These are phyloP conservation scores for Lophochroa leadbeateri DNA, from an alignment of 2,113 vertebrate species.

Conservation along the genomic window DNA sequence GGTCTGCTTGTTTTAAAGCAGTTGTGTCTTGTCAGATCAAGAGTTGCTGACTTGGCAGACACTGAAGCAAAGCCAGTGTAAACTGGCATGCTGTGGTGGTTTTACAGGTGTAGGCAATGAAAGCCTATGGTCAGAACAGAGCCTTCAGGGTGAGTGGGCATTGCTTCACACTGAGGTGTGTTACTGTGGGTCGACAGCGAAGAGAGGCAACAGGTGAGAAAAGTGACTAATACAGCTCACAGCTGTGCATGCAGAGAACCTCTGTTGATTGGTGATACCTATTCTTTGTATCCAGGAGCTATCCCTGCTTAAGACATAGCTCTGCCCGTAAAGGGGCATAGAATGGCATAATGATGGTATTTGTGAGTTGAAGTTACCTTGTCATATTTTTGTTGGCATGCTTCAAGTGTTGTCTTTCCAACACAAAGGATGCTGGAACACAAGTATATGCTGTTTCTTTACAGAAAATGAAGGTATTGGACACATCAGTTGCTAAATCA, in stretches of 20 bases:
- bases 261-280: background rate
- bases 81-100: background rate
- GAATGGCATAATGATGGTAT: constrained; percentile 7
- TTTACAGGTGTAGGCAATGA: background rate
- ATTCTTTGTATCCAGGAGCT: background rate
- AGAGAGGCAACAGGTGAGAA: background rate
- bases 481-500: constrained; percentile 47
- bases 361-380: constrained; percentile 20
- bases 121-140: background rate
- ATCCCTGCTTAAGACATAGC: background rate
- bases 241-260: background rate
- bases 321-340: background rate
- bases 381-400: constrained; percentile 51
- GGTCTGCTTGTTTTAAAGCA: background rate
- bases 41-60: accelerated
- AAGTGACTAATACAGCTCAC: accelerated
- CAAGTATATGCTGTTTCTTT: background rate
- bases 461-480: constrained; percentile 43
- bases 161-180: accelerated
- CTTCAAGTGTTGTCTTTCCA: constrained; percentile 38
- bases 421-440: background rate
- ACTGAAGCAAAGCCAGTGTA: accelerated
- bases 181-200: background rate
- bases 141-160: accelerated
- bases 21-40: background rate